These are phyloP conservation scores for Sminthurinus signatus DNA, from an alignment of 1,140 invertebrate species.

Conservation along the genomic window DNA sequence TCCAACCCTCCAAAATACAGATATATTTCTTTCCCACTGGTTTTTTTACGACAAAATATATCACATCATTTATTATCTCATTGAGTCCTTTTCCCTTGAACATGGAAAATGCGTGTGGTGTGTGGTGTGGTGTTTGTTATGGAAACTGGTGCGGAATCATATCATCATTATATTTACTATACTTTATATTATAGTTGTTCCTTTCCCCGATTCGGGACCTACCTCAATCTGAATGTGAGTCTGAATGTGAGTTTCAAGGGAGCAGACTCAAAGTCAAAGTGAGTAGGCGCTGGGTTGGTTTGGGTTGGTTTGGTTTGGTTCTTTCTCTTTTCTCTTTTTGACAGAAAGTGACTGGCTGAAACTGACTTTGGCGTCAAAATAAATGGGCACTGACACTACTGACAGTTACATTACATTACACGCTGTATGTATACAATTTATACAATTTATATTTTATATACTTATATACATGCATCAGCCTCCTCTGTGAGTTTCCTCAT, in stretches of 20 bases:
- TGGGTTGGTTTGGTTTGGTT: background rate
- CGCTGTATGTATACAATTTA: no score
- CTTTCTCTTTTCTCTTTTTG: constrained; percentile 15
- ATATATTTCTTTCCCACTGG: constrained; percentile 17
- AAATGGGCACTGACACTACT: constrained; percentile 23
- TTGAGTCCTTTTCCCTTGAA: constrained; percentile 9
- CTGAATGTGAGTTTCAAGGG: no score
- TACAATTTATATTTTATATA: no score
- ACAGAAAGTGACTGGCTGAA: background rate
- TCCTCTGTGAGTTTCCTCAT: background rate
- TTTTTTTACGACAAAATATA: constrained; percentile 31
- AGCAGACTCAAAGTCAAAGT: no score
- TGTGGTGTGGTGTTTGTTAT: no score
- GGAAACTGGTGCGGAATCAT: no score
- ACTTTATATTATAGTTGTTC: no score
- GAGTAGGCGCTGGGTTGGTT: no score
- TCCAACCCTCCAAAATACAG: background rate
- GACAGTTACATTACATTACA: constrained; percentile 23
- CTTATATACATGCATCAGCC: no score
- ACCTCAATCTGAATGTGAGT: background rate
- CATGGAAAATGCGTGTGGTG: no score
- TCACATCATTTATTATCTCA: constrained; percentile 32
- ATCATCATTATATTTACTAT: no score
- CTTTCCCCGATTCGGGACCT: background rate
- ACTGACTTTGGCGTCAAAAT: constrained; percentile 7